A percentile compares a stretch with the other conserved stretches of the same genome.
phyloP scores from a whole-genome alignment of 1,140 invertebrate genomes.

The Apis florea region DNA sequence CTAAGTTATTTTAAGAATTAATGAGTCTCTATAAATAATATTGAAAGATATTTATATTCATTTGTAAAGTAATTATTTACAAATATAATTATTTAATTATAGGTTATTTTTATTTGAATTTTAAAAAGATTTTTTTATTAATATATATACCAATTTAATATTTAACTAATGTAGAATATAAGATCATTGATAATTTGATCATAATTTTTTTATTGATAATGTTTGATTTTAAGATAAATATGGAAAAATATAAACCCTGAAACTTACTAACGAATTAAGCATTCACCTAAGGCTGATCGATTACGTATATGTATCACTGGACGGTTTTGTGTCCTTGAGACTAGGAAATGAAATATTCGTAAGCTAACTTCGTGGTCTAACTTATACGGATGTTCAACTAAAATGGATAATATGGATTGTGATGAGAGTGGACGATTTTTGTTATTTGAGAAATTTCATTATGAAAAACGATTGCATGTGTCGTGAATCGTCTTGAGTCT shows the following conservation, averaged over 20 bases:
- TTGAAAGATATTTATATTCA: background rate
- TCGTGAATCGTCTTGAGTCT: conserved; percentile 9
- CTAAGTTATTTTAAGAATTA: too few species aligned
- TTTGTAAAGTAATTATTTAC: too few species aligned
- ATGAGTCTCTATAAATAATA: too few species aligned
- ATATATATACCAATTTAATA: background rate
- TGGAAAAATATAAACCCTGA: background rate
- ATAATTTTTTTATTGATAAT: background rate
- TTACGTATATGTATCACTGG: conserved; percentile 41
- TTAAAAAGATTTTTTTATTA: background rate
- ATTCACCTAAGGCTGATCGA: conserved; percentile 36
- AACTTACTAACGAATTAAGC: conserved; percentile 1
- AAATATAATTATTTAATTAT: too few species aligned
- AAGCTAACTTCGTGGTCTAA: conserved; percentile 36
- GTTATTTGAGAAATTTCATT: conserved; percentile 21
- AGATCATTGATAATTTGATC: too few species aligned
- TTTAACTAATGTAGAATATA: too few species aligned
- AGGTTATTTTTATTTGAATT: too few species aligned
- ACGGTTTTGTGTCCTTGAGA: conserved; percentile 50
- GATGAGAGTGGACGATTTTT: background rate
- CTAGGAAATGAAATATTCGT: conserved; percentile 61
- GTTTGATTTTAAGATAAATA: conserved; percentile 9
- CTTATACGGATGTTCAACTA: conserved; percentile 51
- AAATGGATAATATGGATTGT: conserved; percentile 16
- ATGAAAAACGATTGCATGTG: background rate